A percentile compares a stretch with the other conserved stretches of the same genome.
Conservation (phyloP, 2,888 invertebrate genomes). For the Troides oblongomaculatus region DNA sequence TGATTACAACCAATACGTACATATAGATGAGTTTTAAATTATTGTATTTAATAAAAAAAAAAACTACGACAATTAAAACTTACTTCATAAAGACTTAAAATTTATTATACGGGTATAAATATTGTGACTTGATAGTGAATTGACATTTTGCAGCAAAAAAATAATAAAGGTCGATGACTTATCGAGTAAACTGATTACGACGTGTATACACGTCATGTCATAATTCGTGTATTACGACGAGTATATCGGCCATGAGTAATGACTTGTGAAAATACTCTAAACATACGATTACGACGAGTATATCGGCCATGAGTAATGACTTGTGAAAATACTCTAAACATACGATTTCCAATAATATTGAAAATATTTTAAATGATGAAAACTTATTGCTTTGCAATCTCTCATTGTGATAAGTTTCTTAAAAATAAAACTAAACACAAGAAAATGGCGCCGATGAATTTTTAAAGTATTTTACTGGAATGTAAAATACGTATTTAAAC, state of each 20-base stretch:
- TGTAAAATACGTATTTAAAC: not conserved
- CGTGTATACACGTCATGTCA: constrained; percentile 2
- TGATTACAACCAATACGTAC: constrained; percentile 40
- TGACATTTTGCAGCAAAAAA: constrained; percentile 16
- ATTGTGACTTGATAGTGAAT: constrained; percentile 19
- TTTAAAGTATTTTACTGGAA: not conserved
- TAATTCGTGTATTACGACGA: not conserved
- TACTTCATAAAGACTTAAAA: constrained; percentile 12
- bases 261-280: too few relatives aligned
- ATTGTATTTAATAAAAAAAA: constrained; percentile 1
- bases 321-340: too few relatives aligned
- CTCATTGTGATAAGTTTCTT: not conserved
- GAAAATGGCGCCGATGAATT: not conserved
- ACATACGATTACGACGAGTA: not conserved
- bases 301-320: not conserved
- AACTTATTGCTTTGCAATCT: not conserved
- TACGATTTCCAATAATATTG: not conserved
- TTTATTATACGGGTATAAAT: constrained; percentile 9
- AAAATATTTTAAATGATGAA: not conserved
- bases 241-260: not conserved
- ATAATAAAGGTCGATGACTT: not conserved
- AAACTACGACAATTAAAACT: constrained; percentile 3
- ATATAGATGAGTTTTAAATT: constrained; percentile 7
- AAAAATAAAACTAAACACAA: not conserved
- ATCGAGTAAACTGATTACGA: not conserved